Base-by-base conservation (phyloP, 2,888 invertebrate genomes). In the Bruchidius siliquastri region DNA sequence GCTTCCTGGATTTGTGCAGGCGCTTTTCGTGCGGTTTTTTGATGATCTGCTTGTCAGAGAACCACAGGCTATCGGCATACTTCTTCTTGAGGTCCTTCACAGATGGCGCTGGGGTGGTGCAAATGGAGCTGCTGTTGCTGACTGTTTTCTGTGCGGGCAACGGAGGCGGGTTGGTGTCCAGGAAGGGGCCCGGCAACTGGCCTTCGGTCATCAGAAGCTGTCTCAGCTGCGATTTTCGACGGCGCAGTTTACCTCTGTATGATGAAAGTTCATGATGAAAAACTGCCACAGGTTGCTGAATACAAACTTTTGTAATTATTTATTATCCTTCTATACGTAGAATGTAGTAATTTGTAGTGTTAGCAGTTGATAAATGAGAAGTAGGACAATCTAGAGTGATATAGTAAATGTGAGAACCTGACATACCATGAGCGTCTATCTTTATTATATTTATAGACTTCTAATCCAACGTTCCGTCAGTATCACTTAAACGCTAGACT, bases 11-110 rank as follows among this genome's bases (percentile, higher is more conserved):
- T 18, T 49, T 49, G 18, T 49, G 49, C 49, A 49, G 13, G 6
- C 18, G 8, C 13, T 49, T 49, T 1, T 49, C 49, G 49, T 49
- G 49, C 18, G 49, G 49, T 18, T 49, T 49, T 13, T 49, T 49
- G 68, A 49, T 1, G 49, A 49, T 69, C 13, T 74, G 71, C 69
- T 77, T 80, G 68, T 78, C 76, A 13, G 79, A 77, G 73, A 83
- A 83, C 81, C 82, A 83, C 72, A 84, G 76, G 72, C 83, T 83
- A 71, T 82, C 78, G 6, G 79, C 72, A 72, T 81, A 84, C 74
- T 80, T 82, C 49, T 75, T 75, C 21, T 69, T 68, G 22, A 75
- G 70, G 67, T 71, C 73, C 18, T 22, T 67, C 13, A 49, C 49
- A 49, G 8, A 49, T 1, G 8, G 49, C 8, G 49, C 49, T 49